Percentiles rank a stretch among this genome's conserved stretches.
Evolutionary conservation across 2,797 vertebrate species (phyloP).

Genomic region (Pseudochirops corinnae): DNA sequence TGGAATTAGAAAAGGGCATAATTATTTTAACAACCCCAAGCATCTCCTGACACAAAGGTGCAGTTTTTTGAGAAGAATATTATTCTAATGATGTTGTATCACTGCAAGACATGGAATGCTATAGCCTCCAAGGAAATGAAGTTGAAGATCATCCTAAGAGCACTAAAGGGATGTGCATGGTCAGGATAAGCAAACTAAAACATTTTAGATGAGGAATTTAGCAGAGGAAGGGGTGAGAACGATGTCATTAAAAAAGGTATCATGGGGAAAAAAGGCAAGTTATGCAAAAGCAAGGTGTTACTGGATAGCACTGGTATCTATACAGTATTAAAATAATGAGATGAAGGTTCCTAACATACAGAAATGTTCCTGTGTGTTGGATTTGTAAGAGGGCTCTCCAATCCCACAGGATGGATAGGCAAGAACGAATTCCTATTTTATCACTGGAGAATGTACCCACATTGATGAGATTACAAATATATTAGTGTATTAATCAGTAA

Average conservation of each 20-base stretch:
- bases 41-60: not conserved
- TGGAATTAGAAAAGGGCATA: not conserved
- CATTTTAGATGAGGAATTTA: not conserved
- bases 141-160: not conserved
- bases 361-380: not conserved
- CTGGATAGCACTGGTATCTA: not conserved
- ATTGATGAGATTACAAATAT: not conserved
- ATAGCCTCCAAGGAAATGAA: not conserved
- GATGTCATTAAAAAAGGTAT: not conserved
- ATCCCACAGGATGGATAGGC: not conserved
- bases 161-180: not conserved
- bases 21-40: not conserved
- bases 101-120: not conserved
- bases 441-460: not conserved
- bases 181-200: not conserved
- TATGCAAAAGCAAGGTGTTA: not conserved
- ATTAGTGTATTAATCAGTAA: not conserved
- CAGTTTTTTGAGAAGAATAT: not conserved
- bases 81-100: not conserved
- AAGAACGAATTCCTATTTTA: not conserved
- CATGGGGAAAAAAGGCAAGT: not conserved
- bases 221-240: not conserved
- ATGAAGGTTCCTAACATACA: not conserved
- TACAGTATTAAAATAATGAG: not conserved
- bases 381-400: not conserved